Evolutionary conservation across 2,888 invertebrate species (phyloP).

Genomic region (Apoderus coryli): DNA sequence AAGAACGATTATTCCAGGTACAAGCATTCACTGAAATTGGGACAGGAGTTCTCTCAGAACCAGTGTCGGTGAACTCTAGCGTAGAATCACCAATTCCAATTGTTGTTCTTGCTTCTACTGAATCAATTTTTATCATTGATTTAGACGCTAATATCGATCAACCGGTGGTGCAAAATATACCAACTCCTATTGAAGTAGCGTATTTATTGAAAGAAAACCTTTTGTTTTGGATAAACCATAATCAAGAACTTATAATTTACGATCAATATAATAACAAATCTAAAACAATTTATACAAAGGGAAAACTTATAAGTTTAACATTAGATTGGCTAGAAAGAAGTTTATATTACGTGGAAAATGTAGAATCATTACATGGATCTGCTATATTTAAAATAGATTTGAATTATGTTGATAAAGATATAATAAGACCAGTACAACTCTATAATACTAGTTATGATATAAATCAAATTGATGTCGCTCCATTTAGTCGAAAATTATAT

Average conservation of each 20-base stretch:
- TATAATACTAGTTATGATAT: slow-evolving; percentile 42
- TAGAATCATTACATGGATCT: slow-evolving; percentile 31
- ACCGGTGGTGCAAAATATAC: slow-evolving; percentile 44
- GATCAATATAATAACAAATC: slow-evolving; percentile 33
- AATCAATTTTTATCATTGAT: slow-evolving; percentile 61
- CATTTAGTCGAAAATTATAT: slow-evolving; percentile 54
- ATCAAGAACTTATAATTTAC: slow-evolving; percentile 52
- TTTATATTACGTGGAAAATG: slow-evolving; percentile 63
- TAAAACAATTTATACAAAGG: slow-evolving; percentile 41
- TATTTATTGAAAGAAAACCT: slow-evolving; percentile 55
- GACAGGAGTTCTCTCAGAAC: slow-evolving; percentile 52
- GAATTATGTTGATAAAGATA: slow-evolving; percentile 42
- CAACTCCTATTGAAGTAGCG: slow-evolving; percentile 54
- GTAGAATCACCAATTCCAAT: slow-evolving; percentile 66
- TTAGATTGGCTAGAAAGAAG: slow-evolving; percentile 80
- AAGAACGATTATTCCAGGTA: slow-evolving; percentile 44
- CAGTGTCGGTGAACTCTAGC: slow-evolving; percentile 50
- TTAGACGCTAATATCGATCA: slow-evolving; percentile 50
- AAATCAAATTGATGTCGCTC: slow-evolving; percentile 56
- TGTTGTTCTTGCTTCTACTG: slow-evolving; percentile 56
- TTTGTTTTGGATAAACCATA: slow-evolving; percentile 71
- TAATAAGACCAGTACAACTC: slow-evolving; percentile 36
- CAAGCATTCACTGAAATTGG: slow-evolving; percentile 70
- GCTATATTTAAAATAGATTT: slow-evolving; percentile 52
- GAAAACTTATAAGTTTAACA: slow-evolving; percentile 50